Base-by-base conservation (phyloP, 2,888 invertebrate genomes). In the Drosophila pegasa region DNA sequence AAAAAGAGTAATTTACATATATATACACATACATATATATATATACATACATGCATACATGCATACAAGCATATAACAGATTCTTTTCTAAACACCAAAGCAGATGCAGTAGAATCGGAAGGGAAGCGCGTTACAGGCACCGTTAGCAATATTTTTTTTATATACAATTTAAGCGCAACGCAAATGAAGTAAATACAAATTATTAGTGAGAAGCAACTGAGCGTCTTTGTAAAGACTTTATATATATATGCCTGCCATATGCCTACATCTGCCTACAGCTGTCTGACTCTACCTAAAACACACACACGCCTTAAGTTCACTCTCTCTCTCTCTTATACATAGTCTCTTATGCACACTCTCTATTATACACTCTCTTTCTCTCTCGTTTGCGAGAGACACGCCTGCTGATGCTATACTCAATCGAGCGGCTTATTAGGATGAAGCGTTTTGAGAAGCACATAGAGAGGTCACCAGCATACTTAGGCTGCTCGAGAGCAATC, bases 221-320 rank as follows among this genome's bases (percentile, higher is more conserved):
- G 88, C 66, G 83, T 83, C 83, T 83, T 80, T 88, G 65, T 70
- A 83, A 83, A 83, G 83, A 84, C 88, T 83, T 88, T 88, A 88
- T 83, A 82, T 25, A 25, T 25, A 45, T 83, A 88, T 86, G 84
- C 84, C 84, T 84, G 84, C 84, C 84, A 84, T 84, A 84, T 86
- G 84, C 84, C 84, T 84, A 88, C 80, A 87, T 88, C 80, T 88
- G 84, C 88, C 88, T 87, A 83, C 79, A 86, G 45, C 45, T 88
- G 87, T 86, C 86, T 78, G 75, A 80, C 79, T 80, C 83, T 86
- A 69, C 50, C 40, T 29, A 58, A 47, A 60, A 75, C 59, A 48
- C 68, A 52, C 61, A 79, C 57, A 38, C 63, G 56, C n/a, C n/a
- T 38, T 74, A 47, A 45, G 62, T 63, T 67, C 25, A 14, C 43